phyloP scores from a whole-genome alignment of 2,888 invertebrate genomes.

The Carterocephalus palaemon region DNA sequence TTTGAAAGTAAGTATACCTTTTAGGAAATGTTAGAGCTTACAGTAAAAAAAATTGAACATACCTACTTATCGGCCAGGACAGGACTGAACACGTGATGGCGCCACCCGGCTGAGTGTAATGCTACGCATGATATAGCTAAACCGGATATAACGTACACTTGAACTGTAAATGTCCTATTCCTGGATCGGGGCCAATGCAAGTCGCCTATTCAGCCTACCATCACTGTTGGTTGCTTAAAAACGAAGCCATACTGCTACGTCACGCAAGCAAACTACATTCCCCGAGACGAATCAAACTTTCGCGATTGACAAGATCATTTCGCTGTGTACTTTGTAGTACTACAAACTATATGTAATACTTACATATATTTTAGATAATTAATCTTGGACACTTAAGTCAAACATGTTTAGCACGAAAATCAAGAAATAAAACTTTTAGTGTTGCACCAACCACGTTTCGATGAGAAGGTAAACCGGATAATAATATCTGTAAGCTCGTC shows the following conservation, averaged over 20 bases:
- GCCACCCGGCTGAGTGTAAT: conserved; percentile 42
- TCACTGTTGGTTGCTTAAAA: conserved; percentile 6
- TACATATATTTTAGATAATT: no score
- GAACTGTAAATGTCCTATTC: conserved; percentile 62
- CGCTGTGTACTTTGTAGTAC: no score
- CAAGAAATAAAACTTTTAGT: conserved; percentile 23
- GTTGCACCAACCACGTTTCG: conserved; percentile 26
- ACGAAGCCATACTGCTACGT: conserved; percentile 10
- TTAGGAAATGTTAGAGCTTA: no score
- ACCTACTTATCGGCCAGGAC: conserved; percentile 2
- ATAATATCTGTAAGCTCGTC: conserved; percentile 30
- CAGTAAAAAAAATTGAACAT: no score
- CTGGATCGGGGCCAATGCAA: conserved; percentile 62
- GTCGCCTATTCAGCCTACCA: conserved; percentile 30
- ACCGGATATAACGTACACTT: conserved; percentile 65
- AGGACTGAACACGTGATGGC: conserved; percentile 31
- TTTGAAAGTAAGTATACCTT: no score
- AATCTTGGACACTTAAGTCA: conserved; percentile 14
- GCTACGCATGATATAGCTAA: conserved; percentile 36
- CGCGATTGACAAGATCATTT: no score
- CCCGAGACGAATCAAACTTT: conserved; percentile 10
- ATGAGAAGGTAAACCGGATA: conserved; percentile 36
- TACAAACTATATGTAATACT: no score
- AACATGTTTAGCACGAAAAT: conserved; percentile 18
- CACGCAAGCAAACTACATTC: conserved; percentile 19